Percentiles rank a stretch among this genome's conserved stretches.
Evolutionary conservation across 37 sponge, comb jelly and placozoan species (phyloP).

Genomic region (Dysidea cf. avara): DNA sequence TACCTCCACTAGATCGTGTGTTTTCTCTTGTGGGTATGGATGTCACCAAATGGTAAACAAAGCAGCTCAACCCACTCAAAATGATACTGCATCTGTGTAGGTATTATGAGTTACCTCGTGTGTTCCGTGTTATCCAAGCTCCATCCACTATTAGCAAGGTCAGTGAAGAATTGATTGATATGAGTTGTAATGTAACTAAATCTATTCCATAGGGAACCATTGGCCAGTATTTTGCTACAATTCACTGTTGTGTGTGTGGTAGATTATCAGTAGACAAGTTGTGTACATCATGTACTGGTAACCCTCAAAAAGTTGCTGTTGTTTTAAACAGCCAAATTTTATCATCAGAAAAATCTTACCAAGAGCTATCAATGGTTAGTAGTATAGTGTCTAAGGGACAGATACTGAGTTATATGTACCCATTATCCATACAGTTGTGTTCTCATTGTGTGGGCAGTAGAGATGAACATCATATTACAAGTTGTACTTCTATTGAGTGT

Average conservation of each 20-base stretch:
- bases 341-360: too few relatives aligned
- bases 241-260: constrained; percentile 80
- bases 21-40: constrained; percentile 86
- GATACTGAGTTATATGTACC: too few relatives aligned
- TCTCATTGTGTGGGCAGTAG: too few relatives aligned
- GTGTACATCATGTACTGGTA: constrained; percentile 46
- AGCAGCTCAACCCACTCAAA: too few relatives aligned
- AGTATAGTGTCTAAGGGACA: too few relatives aligned
- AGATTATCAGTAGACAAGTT: constrained; percentile 53
- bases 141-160: too few relatives aligned
- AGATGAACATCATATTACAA: too few relatives aligned
- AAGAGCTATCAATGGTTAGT: too few relatives aligned
- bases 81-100: constrained; percentile 1
- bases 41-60: constrained; percentile 73
- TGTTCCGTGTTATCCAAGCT: constrained; percentile 8
- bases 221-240: constrained; percentile 75
- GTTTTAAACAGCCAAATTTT: too few relatives aligned
- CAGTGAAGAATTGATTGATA: too few relatives aligned
- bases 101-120: constrained; percentile 52
- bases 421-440: too few relatives aligned
- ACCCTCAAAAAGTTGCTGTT: constrained; percentile 50
- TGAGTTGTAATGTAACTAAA: background rate
- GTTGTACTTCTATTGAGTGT: too few relatives aligned
- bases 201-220: constrained; percentile 43
- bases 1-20: constrained; percentile 81